Evolutionary conservation across 2,113 vertebrate genomes (phyloP).

Genomic region (Neodon shergylaensis): DNA sequence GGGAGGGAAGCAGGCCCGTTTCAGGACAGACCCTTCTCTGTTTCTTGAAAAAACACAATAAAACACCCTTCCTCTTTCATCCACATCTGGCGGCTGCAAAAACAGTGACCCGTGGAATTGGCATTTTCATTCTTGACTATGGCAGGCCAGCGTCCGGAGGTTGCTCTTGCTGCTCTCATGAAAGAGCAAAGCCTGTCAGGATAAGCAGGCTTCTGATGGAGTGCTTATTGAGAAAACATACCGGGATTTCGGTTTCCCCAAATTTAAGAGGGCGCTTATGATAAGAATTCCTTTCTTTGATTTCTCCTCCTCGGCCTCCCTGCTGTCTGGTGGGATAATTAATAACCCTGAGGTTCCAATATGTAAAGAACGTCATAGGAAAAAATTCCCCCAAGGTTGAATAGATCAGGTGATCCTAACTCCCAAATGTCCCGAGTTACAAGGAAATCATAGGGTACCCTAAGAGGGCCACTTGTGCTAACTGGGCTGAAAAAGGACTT

Average conservation of each 20-base stretch:
- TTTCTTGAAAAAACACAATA: conserved; percentile 92
- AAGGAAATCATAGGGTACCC: background rate
- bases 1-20: conserved; percentile 79
- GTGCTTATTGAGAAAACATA: conserved; percentile 88
- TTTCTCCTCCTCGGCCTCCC: conserved; percentile 64
- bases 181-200: conserved; percentile 84
- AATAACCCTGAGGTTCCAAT: conserved; percentile 42
- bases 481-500: background rate
- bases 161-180: conserved; percentile 86
- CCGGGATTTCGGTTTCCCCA: conserved; percentile 83
- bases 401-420: background rate
- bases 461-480: background rate
- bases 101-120: conserved; percentile 91
- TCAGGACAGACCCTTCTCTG: conserved; percentile 88
- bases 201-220: conserved; percentile 81
- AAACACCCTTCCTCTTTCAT: conserved; percentile 92
- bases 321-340: conserved; percentile 39
- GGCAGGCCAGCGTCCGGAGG: conserved; percentile 83
- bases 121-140: conserved; percentile 86
- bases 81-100: conserved; percentile 89
- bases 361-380: conserved; percentile 15
- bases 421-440: conserved; percentile 34
- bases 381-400: conserved; percentile 39
- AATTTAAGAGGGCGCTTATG: conserved; percentile 78
- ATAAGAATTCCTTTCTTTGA: conserved; percentile 78